Percentiles rank a stretch among this genome's conserved stretches.
phyloP scores from a whole-genome alignment of 2,113 vertebrate species.

The Silurus glanis region DNA sequence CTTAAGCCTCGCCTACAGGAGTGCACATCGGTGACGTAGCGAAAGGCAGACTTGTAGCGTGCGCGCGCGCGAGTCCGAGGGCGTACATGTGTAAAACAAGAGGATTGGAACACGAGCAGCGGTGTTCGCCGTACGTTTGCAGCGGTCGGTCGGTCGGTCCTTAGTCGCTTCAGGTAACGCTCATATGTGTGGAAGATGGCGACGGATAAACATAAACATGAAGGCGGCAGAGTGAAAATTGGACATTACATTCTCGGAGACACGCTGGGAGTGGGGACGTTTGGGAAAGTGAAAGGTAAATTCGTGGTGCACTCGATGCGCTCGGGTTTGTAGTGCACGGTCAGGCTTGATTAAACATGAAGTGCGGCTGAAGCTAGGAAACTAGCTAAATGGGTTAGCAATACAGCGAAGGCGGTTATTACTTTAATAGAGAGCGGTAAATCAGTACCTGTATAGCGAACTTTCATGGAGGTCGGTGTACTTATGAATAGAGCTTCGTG shows the following conservation, averaged over 20 bases:
- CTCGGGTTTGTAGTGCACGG: neutral
- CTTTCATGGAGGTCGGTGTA: neutral
- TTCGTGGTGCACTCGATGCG: neutral
- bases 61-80: neutral
- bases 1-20: neutral
- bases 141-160: neutral
- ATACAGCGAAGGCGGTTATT: neutral
- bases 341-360: neutral
- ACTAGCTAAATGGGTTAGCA: slow-evolving; percentile 21
- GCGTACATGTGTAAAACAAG: neutral
- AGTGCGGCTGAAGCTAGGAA: neutral
- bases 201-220: slow-evolving; percentile 92
- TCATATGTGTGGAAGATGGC: slow-evolving; percentile 88
- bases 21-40: neutral
- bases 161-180: slow-evolving; percentile 72
- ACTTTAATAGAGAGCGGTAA: neutral
- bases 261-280: slow-evolving; percentile 93
- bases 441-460: neutral
- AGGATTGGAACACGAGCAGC: slow-evolving; percentile 3
- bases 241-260: slow-evolving; percentile 94
- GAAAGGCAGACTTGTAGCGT: neutral
- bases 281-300: slow-evolving; percentile 96
- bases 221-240: slow-evolving; percentile 95
- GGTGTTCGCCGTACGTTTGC: neutral
- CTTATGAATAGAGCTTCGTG: too few relatives aligned